Evolutionary conservation across 1,140 invertebrate species (phyloP), one percentile per base, ranked within the genome.

Genomic region (Lerema accius): DNA sequence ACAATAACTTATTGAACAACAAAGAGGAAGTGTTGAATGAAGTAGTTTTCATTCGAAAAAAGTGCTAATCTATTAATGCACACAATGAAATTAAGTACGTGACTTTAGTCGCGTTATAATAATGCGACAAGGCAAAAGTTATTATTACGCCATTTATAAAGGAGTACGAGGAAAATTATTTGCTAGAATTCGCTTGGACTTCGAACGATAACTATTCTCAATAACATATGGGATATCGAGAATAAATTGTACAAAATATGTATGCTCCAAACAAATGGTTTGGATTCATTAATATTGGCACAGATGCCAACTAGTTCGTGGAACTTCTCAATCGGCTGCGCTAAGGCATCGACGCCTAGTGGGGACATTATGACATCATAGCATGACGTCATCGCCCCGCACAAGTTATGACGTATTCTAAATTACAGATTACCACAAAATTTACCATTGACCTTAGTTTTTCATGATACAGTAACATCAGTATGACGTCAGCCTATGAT

Each of bases 311-410:
- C 51, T 49, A 80, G 69, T 85, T 82, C 80, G 70, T 66, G 76
- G 81, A 84, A 85, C 65, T 76, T 66, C 69, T 72, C 65, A 69
- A 70, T 67, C 65, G 60, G 28, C 46, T 60, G 51, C 60, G 66
- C 63, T 50, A 63, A 19, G 66, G 45, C 56, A 65, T 63, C 15
- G 55, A 46, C 39, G 62, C 42, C 50, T 49, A 64, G 68, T 59
- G 68, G 60, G 60, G 60, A 37, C 64, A 9, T 46, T 26, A 39
- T 82, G 76, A 82, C 81, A 81, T 84, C 79, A 84, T 66, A 15
- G 13, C 14, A 66, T 84, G 84, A 84, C 84, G 82, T 82, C 74
- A 86, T 71, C 62, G 46, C 26, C 45, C 81, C 72, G 65, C 61
- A 71, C 76, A 67, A 84, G 65, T 61, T 61, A 56, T 74, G 65